Base-by-base conservation (phyloP, 2,797 vertebrate species). In the Melanotaenia parkinsoni region DNA sequence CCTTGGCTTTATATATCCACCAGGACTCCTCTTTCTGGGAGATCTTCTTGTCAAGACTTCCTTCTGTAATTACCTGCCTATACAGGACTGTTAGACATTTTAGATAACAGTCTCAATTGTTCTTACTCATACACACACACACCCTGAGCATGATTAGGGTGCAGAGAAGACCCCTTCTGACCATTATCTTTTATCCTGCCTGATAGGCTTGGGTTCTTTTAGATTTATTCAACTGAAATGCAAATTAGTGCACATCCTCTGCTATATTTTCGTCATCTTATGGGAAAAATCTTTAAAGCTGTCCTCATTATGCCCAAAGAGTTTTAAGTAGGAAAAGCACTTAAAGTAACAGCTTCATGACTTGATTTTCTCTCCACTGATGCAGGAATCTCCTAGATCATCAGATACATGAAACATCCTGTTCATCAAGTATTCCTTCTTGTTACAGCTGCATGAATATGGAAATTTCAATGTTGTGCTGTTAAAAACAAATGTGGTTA, bases 171-270 rank as follows among this genome's bases (percentile, higher is more conserved):
- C 66, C 77, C 51, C 63, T 37, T 70, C 72, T 62, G 68, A 81
- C 67, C 33, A 62, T 85, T 75, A 80, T 81, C 45, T 67, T 79
- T 71, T 59, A 68, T 83, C 58, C 70, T 70, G 40, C 14, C 58
- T 70, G 24, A 73, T 69, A 63, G 43, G 58, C 59, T 76, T 37
- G n/a, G 76, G 57, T 74, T 76, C 72, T 81, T 79, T 86, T 77
- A 79, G 59, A 82, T 74, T 28, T 67, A 28, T 78, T 85, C 70
- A 59, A 81, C 79, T 80, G 74, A 88, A 74, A 88, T 89, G 88
- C 71, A 79, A 87, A 92, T 91, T 14, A 72, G 58, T 38, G 60
- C 71, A 40, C 73, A 69, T 72, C 81, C 70, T 79, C 67, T 61
- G 51, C 77, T 72, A 50, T 68, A 56, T 76, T 87, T 45, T 74